Base-by-base conservation (phyloP, 2,113 vertebrate genomes). In the Orycteropus afer region DNA sequence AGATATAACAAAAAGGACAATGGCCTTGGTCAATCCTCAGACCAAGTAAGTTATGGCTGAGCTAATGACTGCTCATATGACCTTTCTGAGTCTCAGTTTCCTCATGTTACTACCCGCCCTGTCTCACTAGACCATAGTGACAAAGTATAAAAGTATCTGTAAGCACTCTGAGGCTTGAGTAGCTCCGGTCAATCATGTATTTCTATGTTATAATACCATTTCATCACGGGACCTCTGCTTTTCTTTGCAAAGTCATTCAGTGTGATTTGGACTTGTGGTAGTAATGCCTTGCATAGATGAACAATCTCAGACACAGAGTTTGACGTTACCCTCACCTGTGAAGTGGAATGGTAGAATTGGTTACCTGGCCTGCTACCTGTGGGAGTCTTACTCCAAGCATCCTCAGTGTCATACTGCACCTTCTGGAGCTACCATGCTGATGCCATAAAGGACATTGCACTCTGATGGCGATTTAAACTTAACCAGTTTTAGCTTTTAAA, bases 401-500 rank as follows among this genome's bases (percentile, higher is more conserved):
- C 79, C 6, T n/a, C 77, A n/a, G 63, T 53, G 37, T 81, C 89
- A 32, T 32, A 84, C 13, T 61, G 34, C 4, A 83, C 27, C 45
- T 93, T 73, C 40, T 65, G 49, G 51, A 84, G 45, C 20, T 12
- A 42, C 65, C 5, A 3, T 76, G n/a, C 49, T 81, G 47, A 57
- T 53, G 11, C 20, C 87, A 55, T 85, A 87, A 90, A 95, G n/a
- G 17, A 76, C 47, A 92, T 32, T 79, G 11, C 10, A 86, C 42
- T 86, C 59, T 10, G 40, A 90, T 74, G 90, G 37, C 49, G 88
- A 89, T 74, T 82, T 92, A 96, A 85, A 85, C 10, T 15, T 69
- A 82, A 82, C 29, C 20, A 76, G 53, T 74, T 96, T 90, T 82
- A 85, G 81, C 51, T 95, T 94, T 82, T 83, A 55, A 90, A 97